Evolutionary conservation across 2,888 invertebrate genomes (phyloP).

Genomic region (Rutpela maculata): DNA sequence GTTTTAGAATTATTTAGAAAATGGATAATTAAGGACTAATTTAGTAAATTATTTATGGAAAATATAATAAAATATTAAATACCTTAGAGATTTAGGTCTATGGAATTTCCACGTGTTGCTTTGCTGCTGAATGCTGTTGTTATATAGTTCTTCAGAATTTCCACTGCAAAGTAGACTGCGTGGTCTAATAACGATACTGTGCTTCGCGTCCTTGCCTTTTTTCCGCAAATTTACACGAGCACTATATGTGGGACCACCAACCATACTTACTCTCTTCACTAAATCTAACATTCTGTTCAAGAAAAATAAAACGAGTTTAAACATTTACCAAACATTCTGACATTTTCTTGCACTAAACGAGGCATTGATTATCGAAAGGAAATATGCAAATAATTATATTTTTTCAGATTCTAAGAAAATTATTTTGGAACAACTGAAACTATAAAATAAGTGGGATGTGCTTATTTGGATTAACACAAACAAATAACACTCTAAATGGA

Average conservation of each 20-base stretch:
- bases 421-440: neutral
- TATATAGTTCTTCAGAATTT: constrained; percentile 65
- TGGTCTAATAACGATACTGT: constrained; percentile 65
- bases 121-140: constrained; percentile 67
- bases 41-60: neutral
- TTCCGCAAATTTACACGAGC: constrained; percentile 64
- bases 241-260: constrained; percentile 60
- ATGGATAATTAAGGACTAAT: neutral
- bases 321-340: neutral
- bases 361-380: no score
- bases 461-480: constrained; percentile 14
- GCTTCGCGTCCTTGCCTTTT: constrained; percentile 63
- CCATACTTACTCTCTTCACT: constrained; percentile 64
- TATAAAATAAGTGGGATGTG: constrained; percentile 2
- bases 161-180: constrained; percentile 70
- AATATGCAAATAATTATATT: neutral
- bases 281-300: constrained; percentile 64
- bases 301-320: neutral
- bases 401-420: neutral
- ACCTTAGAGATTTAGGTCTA: constrained; percentile 71
- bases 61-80: constrained; percentile 42
- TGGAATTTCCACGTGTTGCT: constrained; percentile 73
- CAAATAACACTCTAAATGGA: constrained; percentile 22
- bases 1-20: neutral
- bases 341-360: neutral